Evolutionary conservation across 2,797 vertebrate species (phyloP).

Genomic region (Rallus crepitans): DNA sequence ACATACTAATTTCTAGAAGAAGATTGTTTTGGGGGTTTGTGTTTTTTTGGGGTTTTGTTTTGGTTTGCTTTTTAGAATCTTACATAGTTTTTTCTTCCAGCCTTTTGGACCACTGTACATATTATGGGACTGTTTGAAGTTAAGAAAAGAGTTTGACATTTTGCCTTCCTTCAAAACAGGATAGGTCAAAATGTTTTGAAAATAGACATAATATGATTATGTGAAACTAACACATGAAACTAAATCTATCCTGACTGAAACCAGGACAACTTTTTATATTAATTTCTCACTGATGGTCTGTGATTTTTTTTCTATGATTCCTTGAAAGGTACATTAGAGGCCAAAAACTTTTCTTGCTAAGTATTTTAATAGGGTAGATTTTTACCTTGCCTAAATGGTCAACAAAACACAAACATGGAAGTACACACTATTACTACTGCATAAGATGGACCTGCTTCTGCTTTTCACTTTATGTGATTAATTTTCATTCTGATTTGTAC

Average conservation of each 20-base stretch:
- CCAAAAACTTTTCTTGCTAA: not conserved
- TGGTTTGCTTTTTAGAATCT: not conserved
- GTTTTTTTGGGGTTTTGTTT: not conserved
- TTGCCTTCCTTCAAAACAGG: not conserved
- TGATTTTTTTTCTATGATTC: not conserved
- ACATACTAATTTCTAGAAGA: not conserved
- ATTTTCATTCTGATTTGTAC: not conserved
- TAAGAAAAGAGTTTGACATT: not conserved
- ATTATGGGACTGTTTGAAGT: not conserved
- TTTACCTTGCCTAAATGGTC: not conserved
- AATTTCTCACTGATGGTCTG: not conserved
- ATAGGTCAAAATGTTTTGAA: not conserved
- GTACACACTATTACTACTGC: not conserved
- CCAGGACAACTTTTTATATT: fast-evolving
- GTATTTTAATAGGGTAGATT: not conserved
- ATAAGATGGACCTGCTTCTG: not conserved
- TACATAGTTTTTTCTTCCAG: not conserved
- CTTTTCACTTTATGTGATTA: not conserved
- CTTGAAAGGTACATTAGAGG: not conserved
- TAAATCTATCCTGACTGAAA: too few relatives aligned
- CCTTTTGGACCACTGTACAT: not conserved
- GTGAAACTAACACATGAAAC: too few relatives aligned
- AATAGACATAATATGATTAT: not conserved
- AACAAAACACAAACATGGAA: not conserved
- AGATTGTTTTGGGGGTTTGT: too few relatives aligned